Percentiles rank a stretch among this genome's conserved stretches.
These are phyloP conservation scores for Drosophila kokeensis DNA, from an alignment of 2,888 invertebrate species.

Conservation along the genomic window DNA sequence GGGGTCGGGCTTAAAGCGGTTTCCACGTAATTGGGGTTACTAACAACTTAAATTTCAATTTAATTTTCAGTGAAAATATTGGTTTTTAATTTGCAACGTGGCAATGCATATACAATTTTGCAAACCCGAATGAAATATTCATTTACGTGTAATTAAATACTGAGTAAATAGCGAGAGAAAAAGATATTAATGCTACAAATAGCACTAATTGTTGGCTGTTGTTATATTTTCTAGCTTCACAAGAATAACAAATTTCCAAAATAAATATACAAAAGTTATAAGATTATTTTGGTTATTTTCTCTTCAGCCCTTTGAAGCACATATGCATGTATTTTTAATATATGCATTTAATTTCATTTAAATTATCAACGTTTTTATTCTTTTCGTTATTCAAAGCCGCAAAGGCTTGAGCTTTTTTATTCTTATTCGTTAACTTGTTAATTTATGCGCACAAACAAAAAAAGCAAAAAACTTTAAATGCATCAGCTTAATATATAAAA, in stretches of 20 bases:
- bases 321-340: slow-evolving; percentile 2
- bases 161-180: background rate
- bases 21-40: slow-evolving; percentile 43
- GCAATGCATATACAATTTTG: background rate
- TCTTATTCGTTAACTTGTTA: slow-evolving; percentile 36
- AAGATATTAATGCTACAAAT: background rate
- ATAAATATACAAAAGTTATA: background rate
- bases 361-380: background rate
- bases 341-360: slow-evolving; percentile 19
- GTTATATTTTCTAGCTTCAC: background rate
- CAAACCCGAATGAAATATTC: background rate
- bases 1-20: slow-evolving; percentile 23
- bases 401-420: slow-evolving; percentile 7
- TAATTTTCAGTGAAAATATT: slow-evolving; percentile 47
- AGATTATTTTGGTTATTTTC: background rate
- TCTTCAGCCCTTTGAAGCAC: background rate
- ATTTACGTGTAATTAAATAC: background rate
- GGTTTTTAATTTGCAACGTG: slow-evolving; percentile 23
- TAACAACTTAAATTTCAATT: slow-evolving; percentile 42
- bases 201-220: background rate
- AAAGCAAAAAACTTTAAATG: slow-evolving; percentile 55
- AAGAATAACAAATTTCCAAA: background rate
- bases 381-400: background rate
- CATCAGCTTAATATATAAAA: slow-evolving; percentile 14
- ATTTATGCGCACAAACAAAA: slow-evolving; percentile 66